Evolutionary conservation across 2,113 vertebrate species (phyloP).

Genomic region (Scolopax mira): DNA sequence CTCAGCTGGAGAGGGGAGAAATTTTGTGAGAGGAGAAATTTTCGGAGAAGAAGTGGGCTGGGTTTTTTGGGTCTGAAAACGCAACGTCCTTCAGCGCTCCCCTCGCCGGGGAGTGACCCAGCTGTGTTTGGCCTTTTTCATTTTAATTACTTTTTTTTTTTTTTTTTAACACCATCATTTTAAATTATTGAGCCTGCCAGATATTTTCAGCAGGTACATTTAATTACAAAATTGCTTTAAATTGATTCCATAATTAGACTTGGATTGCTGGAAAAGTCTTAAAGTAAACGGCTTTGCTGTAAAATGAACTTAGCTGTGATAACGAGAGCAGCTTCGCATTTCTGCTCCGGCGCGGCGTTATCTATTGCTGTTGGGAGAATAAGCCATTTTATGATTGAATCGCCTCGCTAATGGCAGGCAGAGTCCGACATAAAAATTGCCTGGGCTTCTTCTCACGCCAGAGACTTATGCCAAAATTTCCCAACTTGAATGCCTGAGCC

Average conservation of each 20-base stretch:
- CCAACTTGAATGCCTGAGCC: background rate
- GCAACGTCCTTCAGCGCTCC: constrained; percentile 16
- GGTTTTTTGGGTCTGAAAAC: background rate
- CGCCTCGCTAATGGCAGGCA: background rate
- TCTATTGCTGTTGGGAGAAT: background rate
- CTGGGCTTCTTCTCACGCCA: background rate
- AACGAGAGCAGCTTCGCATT: background rate
- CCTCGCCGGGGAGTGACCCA: background rate
- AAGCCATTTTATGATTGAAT: constrained; percentile 32
- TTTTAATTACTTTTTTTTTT: constrained; percentile 53
- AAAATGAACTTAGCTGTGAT: constrained; percentile 37
- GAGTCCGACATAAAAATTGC: background rate
- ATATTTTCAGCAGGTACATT: constrained; percentile 58
- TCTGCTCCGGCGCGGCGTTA: background rate
- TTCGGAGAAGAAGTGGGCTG: background rate
- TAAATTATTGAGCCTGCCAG: constrained; percentile 31
- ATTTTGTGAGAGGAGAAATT: background rate
- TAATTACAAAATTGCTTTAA: constrained; percentile 56
- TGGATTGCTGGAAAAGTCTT: constrained; percentile 24
- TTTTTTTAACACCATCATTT: background rate
- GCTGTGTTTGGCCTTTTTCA: background rate
- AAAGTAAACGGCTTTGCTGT: constrained; percentile 40
- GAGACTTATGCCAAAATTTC: background rate
- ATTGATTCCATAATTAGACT: constrained; percentile 28
- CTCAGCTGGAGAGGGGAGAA: background rate